Percentiles rank a stretch among this genome's conserved stretches.
phyloP scores from a whole-genome alignment of 2,113 vertebrate genomes.

The Thamnophis sirtalis region DNA sequence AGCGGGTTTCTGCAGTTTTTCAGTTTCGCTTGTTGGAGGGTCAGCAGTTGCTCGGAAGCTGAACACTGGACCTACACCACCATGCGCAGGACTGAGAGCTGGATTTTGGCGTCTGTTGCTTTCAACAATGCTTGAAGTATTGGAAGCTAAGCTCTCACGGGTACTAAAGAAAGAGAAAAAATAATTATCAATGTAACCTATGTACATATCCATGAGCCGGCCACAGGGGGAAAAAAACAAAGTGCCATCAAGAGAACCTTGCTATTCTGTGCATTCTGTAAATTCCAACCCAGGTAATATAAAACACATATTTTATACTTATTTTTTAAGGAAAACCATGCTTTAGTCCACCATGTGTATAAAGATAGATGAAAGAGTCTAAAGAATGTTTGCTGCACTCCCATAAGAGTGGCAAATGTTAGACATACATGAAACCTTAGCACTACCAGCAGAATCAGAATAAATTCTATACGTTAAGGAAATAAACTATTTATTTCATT shows the following conservation, averaged over 20 bases:
- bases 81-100: constrained; percentile 88
- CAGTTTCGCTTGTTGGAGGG: constrained; percentile 79
- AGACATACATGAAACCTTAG: neutral
- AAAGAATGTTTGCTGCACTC: neutral
- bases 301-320: neutral
- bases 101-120: constrained; percentile 94
- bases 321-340: neutral
- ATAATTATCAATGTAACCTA: constrained; percentile 44
- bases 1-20: constrained; percentile 95
- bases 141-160: constrained; percentile 96
- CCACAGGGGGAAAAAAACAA: constrained; percentile 49
- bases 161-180: constrained; percentile 76
- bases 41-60: constrained; percentile 86
- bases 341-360: neutral
- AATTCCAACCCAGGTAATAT: neutral
- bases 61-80: constrained; percentile 83
- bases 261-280: neutral
- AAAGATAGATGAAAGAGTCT: neutral
- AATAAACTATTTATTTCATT: neutral
- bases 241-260: constrained; percentile 5
- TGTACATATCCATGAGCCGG: neutral
- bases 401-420: neutral
- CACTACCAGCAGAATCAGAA: neutral
- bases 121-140: constrained; percentile 97
- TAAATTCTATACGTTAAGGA: neutral